Base-by-base conservation (phyloP, 2,797 vertebrate species). In the Valencia hispanica region DNA sequence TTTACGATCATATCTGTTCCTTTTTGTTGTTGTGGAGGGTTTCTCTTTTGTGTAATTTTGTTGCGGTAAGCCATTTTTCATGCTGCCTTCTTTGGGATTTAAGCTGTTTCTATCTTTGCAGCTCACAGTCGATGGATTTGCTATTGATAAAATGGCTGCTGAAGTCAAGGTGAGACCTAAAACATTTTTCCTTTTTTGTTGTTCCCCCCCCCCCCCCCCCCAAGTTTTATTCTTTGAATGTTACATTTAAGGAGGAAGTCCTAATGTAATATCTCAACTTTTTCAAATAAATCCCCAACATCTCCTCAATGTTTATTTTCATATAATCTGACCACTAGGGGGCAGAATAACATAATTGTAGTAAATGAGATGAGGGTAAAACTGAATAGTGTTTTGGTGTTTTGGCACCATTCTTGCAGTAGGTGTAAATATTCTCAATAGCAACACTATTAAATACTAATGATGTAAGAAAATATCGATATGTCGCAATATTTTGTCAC, bases 41-140 rank as follows among this genome's bases (percentile, higher is more conserved):
- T n/a, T n/a, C n/a, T n/a, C n/a, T n/a, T n/a, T n/a, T n/a, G n/a
- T n/a, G n/a, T n/a, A n/a, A n/a, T n/a, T n/a, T n/a, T n/a, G n/a
- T n/a, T n/a, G n/a, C n/a, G n/a, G 9, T 51, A 0, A 27, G 1
- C 51, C 25, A 2, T n/a, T 2, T 59, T 12, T 4, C 4, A 48
- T 63, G 65, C 10, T 50, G 22, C 7, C 34, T 68, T 32, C 25
- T 36, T 66, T 20, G 12, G 17, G 20, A 1, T 45, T 41, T 66
- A 17, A 79, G 12, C 50, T 32, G 1, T 78, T 68, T n/a, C 50
- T 78, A 34, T 81, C 41, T 66, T 55, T 91, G 45, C 93, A 99
- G 98, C 96, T 99, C 72, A 97, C 97, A 10, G 97, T 99, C 55
- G 98, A 99, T 77, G 98, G 98, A 66, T 99, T 99, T 92, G 98